Percentiles rank a stretch among this genome's conserved stretches.
These are phyloP conservation scores for Ctenoplectra terminalis DNA, from an alignment of 1,140 invertebrate species.

Conservation along the genomic window DNA sequence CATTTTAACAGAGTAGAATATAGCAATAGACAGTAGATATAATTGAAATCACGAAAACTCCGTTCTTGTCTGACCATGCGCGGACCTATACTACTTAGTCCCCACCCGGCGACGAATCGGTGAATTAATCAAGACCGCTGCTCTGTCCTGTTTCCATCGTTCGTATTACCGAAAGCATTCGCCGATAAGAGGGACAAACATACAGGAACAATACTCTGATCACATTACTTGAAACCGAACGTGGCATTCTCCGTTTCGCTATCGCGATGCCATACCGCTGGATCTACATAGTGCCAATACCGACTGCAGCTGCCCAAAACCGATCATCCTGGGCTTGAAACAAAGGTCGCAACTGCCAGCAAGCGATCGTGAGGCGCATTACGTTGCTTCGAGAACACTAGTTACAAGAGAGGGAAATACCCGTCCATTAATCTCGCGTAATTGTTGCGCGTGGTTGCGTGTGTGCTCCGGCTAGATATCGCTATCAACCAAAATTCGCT, in stretches of 20 bases:
- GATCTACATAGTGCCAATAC: neutral
- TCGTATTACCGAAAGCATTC: neutral
- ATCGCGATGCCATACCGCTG: slow-evolving; percentile 20
- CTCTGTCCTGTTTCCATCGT: neutral
- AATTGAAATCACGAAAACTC: neutral
- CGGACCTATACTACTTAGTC: slow-evolving; percentile 1
- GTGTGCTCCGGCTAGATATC: neutral
- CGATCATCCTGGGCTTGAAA: slow-evolving; percentile 18
- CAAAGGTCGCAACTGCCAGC: slow-evolving; percentile 14
- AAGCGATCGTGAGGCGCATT: neutral
- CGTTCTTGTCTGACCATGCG: neutral
- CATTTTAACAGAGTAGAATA: neutral
- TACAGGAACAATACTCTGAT: neutral
- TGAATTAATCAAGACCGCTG: slow-evolving; percentile 8
- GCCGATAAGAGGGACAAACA: neutral
- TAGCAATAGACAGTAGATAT: neutral
- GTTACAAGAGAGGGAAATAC: slow-evolving; percentile 38
- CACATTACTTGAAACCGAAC: slow-evolving; percentile 7
- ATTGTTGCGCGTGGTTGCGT: slow-evolving; percentile 3
- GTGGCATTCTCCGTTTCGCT: neutral
- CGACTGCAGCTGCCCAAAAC: slow-evolving; percentile 1
- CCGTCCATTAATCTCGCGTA: slow-evolving; percentile 38
- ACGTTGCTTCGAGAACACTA: neutral
- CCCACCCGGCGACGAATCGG: no score
- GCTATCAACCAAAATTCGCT: neutral